A percentile compares a stretch with the other conserved stretches of the same genome.
These are phyloP conservation scores for Eueides isabella DNA, from an alignment of 1,140 invertebrate genomes.

Conservation along the genomic window DNA sequence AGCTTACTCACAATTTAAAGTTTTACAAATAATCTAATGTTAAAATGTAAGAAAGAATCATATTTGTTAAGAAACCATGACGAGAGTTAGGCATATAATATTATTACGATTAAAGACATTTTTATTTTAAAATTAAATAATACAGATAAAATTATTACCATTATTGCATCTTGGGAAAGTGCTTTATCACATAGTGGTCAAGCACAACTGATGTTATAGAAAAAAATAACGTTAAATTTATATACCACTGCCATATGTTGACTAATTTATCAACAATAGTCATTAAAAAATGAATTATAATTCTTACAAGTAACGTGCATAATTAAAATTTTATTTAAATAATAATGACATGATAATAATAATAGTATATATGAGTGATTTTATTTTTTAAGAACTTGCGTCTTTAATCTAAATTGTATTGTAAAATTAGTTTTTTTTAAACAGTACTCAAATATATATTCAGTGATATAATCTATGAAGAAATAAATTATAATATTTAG, in stretches of 20 bases:
- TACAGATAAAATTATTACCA: neutral
- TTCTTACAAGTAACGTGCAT: neutral
- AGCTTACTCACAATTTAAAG: neutral
- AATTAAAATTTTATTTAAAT: neutral
- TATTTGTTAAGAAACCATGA: neutral
- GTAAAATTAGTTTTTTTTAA: neutral
- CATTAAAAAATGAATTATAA: neutral
- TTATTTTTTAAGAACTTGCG: neutral
- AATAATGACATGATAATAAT: neutral
- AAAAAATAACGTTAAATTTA: neutral
- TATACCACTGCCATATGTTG: neutral
- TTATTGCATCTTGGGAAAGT: neutral
- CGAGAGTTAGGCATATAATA: neutral
- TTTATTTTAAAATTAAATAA: neutral
- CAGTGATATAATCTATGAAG: neutral
- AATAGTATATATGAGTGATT: neutral
- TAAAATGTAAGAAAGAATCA: slow-evolving; percentile 4
- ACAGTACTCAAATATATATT: neutral
- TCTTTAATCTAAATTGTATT: neutral
- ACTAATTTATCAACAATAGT: neutral
- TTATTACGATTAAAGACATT: neutral
- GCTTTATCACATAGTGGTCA: neutral
- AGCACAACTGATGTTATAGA: neutral
- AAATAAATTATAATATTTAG: neutral
- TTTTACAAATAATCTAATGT: neutral